Evolutionary conservation across 2,888 invertebrate genomes (phyloP).

Genomic region (Octonoba sinensis): DNA sequence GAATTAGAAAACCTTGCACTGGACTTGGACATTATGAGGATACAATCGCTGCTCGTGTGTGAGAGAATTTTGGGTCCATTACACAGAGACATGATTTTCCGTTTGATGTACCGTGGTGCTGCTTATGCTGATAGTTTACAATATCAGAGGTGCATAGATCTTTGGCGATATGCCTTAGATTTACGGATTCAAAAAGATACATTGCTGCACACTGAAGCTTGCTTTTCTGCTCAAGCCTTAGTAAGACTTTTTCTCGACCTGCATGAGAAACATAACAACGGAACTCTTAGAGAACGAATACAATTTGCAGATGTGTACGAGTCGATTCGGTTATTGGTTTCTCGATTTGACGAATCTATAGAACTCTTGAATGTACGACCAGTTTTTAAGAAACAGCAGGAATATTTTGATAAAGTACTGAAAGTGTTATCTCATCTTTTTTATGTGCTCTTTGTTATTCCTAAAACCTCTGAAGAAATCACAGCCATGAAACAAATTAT

Average conservation of each 20-base stretch:
- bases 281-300: slow-evolving; percentile 72
- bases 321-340: slow-evolving; percentile 79
- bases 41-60: slow-evolving; percentile 88
- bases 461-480: slow-evolving; percentile 68
- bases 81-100: slow-evolving; percentile 89
- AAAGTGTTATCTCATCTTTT: slow-evolving; percentile 85
- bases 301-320: slow-evolving; percentile 80
- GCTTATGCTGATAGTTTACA: slow-evolving; percentile 75
- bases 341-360: slow-evolving; percentile 75
- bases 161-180: slow-evolving; percentile 87
- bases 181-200: slow-evolving; percentile 85
- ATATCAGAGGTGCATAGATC: slow-evolving; percentile 86
- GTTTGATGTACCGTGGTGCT: slow-evolving; percentile 73
- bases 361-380: slow-evolving; percentile 76
- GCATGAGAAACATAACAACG: slow-evolving; percentile 70
- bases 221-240: slow-evolving; percentile 87
- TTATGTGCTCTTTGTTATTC: slow-evolving; percentile 79
- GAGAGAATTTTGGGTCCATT: slow-evolving; percentile 86
- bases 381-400: slow-evolving; percentile 82
- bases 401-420: slow-evolving; percentile 82
- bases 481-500: slow-evolving; percentile 75
- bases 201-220: slow-evolving; percentile 81
- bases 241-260: slow-evolving; percentile 82
- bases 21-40: slow-evolving; percentile 87
- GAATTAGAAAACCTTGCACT: slow-evolving; percentile 81